A percentile compares a stretch with the other conserved stretches of the same genome.
Conservation (phyloP, 2,113 vertebrate species). For the Hippocampus mohnikei region DNA sequence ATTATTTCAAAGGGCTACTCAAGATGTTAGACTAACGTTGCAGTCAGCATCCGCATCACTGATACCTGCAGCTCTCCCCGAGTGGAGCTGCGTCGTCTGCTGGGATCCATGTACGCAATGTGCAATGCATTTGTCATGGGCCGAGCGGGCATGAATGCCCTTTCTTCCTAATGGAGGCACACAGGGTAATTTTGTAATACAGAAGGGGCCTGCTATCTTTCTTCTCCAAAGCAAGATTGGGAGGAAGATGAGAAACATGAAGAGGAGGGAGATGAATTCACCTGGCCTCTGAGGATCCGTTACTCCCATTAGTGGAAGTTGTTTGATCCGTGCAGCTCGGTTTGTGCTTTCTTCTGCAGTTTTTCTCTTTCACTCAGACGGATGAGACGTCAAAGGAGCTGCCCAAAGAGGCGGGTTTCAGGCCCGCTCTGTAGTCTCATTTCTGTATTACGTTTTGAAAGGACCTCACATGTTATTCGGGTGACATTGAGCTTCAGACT, state of each 20-base stretch:
- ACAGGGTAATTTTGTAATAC: conserved; percentile 53
- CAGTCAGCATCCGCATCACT: conserved; percentile 1
- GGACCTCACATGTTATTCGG: not conserved
- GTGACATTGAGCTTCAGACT: not conserved
- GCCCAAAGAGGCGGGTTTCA: not conserved
- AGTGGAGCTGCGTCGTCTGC: conserved; percentile 42
- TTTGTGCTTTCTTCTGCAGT: conserved; percentile 5
- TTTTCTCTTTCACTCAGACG: conserved; percentile 8
- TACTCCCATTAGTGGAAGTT: conserved; percentile 23
- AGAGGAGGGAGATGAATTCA: conserved; percentile 28
- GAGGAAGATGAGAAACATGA: conserved; percentile 33
- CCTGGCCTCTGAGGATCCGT: conserved; percentile 28
- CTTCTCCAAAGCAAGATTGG: conserved; percentile 34
- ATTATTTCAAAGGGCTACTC: conserved; percentile 25
- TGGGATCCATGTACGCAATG: conserved; percentile 28
- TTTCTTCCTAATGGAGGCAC: conserved; percentile 46
- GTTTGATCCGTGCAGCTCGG: conserved; percentile 1
- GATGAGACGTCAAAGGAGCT: conserved; percentile 15
- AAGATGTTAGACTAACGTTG: conserved; percentile 11
- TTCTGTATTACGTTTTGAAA: not conserved
- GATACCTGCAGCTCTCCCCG: conserved; percentile 28
- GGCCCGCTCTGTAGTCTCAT: not conserved
- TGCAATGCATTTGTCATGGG: conserved; percentile 44
- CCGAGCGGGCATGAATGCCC: conserved; percentile 44
- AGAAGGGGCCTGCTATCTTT: conserved; percentile 49